Conservation (phyloP, 2,888 invertebrate species). For the Venustoraphidia nigricollis region DNA sequence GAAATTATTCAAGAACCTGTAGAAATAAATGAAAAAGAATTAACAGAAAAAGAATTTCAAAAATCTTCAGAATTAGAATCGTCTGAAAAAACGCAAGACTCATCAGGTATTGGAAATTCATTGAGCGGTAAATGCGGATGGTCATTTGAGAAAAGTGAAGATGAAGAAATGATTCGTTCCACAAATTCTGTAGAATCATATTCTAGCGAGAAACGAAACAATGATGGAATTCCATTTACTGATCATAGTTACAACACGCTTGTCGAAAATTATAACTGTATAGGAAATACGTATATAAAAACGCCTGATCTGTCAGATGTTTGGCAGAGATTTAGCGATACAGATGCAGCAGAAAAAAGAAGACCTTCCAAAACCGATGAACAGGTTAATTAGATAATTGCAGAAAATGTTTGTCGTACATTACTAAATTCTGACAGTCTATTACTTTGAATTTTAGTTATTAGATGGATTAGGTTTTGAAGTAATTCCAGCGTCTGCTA, state of each 20-base stretch:
- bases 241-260: slow-evolving; percentile 32
- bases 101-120: slow-evolving; percentile 41
- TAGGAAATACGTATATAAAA: slow-evolving; percentile 27
- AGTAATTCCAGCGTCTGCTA: slow-evolving; percentile 33
- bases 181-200: neutral
- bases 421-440: neutral
- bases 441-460: neutral
- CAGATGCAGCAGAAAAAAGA: neutral
- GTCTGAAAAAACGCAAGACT: slow-evolving; percentile 7
- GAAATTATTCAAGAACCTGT: slow-evolving; percentile 12
- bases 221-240: neutral
- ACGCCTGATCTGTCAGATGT: slow-evolving; percentile 48
- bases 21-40: slow-evolving; percentile 8
- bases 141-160: slow-evolving; percentile 31
- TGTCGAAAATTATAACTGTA: slow-evolving; percentile 38
- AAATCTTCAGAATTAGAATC: slow-evolving; percentile 13
- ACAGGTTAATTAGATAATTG: neutral
- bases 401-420: neutral
- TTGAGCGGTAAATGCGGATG: slow-evolving; percentile 46
- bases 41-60: slow-evolving; percentile 6
- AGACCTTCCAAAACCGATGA: neutral
- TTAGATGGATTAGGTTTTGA: slow-evolving; percentile 37
- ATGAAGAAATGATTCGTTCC: slow-evolving; percentile 4
- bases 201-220: neutral
- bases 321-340: slow-evolving; percentile 26